Conservation (phyloP, 2,888 invertebrate species). For the Patella depressa region DNA sequence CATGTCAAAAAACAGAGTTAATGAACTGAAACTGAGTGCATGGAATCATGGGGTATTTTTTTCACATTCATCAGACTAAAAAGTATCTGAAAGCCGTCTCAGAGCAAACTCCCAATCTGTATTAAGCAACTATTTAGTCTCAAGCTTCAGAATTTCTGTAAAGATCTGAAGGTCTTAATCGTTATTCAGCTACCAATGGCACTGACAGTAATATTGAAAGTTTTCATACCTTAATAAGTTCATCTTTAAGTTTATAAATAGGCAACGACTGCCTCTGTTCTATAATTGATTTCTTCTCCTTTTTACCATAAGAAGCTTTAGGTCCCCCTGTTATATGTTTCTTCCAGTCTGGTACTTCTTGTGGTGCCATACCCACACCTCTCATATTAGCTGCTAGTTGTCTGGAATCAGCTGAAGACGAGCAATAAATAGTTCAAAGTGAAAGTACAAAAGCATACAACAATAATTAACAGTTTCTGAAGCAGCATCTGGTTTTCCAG, state of each 20-base stretch:
- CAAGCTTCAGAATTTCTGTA: not conserved
- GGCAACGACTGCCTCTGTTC: constrained; percentile 97
- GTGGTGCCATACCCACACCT: constrained; percentile 77
- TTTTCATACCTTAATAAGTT: constrained; percentile 84
- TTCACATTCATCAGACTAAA: too few species aligned
- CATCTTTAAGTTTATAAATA: constrained; percentile 95
- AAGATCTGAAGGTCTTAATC: too few species aligned
- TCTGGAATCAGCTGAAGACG: constrained; percentile 75
- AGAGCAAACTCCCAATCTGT: not conserved
- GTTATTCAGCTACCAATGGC: not conserved
- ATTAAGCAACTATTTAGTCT: not conserved
- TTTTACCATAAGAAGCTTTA: constrained; percentile 97
- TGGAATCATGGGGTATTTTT: too few species aligned
- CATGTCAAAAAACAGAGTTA: too few species aligned
- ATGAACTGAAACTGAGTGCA: too few species aligned
- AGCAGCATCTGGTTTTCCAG: too few species aligned
- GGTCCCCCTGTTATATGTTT: constrained; percentile 98
- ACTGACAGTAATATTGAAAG: not conserved
- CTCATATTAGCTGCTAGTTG: constrained; percentile 84
- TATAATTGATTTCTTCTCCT: constrained; percentile 91
- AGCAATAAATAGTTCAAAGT: too few species aligned
- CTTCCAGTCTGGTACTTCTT: constrained; percentile 98
- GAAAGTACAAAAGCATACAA: too few species aligned
- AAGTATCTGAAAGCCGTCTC: not conserved
- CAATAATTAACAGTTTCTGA: too few species aligned